A percentile compares a stretch with the other conserved stretches of the same genome.
Conservation (phyloP, 2,113 vertebrate species). For the Balaeniceps rex region DNA sequence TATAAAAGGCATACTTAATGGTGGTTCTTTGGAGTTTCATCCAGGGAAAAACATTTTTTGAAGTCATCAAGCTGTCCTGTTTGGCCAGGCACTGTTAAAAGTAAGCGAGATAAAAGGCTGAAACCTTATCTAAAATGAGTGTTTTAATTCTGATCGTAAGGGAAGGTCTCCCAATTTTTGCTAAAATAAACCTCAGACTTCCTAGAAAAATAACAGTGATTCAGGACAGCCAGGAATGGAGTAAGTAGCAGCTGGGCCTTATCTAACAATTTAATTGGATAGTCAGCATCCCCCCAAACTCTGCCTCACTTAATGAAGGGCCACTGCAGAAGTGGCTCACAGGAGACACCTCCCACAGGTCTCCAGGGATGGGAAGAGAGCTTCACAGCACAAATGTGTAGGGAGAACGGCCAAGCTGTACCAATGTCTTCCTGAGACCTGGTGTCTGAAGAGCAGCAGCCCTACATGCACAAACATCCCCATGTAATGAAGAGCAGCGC, state of each 20-base stretch:
- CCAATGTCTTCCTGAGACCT: not conserved
- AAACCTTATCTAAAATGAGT: not conserved
- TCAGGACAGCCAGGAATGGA: not conserved
- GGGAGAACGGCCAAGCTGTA: not conserved
- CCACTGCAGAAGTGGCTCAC: not conserved
- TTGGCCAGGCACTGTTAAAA: not conserved
- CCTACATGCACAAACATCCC: not conserved
- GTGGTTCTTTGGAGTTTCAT: not conserved
- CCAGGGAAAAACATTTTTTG: not conserved
- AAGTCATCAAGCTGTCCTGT: not conserved
- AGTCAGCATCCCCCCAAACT: not conserved
- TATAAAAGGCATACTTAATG: not conserved
- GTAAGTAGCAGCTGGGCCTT: not conserved
- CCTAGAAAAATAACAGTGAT: not conserved
- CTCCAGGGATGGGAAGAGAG: not conserved
- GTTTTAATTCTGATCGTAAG: not conserved
- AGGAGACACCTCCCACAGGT: not conserved
- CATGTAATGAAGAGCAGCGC: accelerated
- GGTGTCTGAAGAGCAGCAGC: not conserved
- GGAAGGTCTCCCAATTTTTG: not conserved
- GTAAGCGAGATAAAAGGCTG: not conserved
- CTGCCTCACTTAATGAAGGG: not conserved
- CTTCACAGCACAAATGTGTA: not conserved
- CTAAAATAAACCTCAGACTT: not conserved
- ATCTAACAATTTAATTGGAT: not conserved